Percentiles rank a stretch among this genome's conserved stretches.
Conservation (phyloP, 1,140 invertebrate genomes). For the Phymastichus coffea region DNA sequence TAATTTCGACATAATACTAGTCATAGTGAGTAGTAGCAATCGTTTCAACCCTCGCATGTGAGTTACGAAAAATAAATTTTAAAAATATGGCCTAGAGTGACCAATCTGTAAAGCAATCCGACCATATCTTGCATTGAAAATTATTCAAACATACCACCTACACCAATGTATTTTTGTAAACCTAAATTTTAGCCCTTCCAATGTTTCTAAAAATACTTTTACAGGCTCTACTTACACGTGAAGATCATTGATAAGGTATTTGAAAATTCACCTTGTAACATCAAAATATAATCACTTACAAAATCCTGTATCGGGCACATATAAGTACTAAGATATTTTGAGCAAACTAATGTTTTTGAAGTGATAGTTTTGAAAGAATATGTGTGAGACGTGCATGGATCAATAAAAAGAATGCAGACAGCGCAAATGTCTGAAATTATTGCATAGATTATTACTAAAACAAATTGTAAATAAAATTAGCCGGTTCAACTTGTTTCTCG, state of each 20-base stretch:
- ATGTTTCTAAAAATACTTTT: constrained; percentile 19
- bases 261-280: background rate
- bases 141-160: constrained; percentile 2
- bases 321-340: constrained; percentile 19
- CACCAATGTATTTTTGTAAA: constrained; percentile 26
- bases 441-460: constrained; percentile 12
- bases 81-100: constrained; percentile 24
- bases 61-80: constrained; percentile 9
- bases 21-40: too few species aligned
- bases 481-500: constrained; percentile 21
- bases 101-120: constrained; percentile 21
- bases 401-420: background rate
- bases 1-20: too few species aligned
- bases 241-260: background rate
- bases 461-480: constrained; percentile 23
- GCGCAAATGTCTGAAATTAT: constrained; percentile 7
- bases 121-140: constrained; percentile 23
- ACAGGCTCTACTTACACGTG: constrained; percentile 9
- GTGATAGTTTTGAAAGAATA: background rate
- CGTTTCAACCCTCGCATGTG: constrained; percentile 2
- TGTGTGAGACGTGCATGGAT: background rate
- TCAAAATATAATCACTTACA: constrained; percentile 15
- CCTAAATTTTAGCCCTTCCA: constrained; percentile 9
- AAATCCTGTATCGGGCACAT: constrained; percentile 12
- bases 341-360: constrained; percentile 8